A percentile compares a stretch with the other conserved stretches of the same genome.
Evolutionary conservation across 2,888 invertebrate genomes (phyloP).

Genomic region (Athalia circularis): DNA sequence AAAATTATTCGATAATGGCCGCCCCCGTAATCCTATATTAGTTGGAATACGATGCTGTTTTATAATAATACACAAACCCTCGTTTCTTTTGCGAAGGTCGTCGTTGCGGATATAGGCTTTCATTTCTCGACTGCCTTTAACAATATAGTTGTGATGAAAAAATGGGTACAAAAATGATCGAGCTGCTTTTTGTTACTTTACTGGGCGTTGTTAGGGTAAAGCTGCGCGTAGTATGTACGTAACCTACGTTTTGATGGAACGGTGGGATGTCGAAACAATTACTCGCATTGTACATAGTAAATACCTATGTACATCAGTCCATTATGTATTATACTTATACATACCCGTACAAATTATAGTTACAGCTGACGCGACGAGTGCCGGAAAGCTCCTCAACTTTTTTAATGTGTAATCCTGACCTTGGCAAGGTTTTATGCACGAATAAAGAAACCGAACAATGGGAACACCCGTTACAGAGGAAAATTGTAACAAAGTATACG

Average conservation of each 20-base stretch:
- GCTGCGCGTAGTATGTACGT: not conserved
- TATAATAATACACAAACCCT: not conserved
- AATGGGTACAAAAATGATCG: slow-evolving; percentile 5
- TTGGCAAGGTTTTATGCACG: too few species aligned
- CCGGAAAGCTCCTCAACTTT: slow-evolving; percentile 2
- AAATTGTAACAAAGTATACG: too few species aligned
- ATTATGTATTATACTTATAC: too few species aligned
- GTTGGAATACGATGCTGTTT: not conserved
- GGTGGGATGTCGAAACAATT: slow-evolving; percentile 2
- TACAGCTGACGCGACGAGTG: not conserved
- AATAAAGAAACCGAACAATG: too few species aligned
- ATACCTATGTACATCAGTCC: not conserved
- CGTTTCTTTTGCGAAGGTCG: slow-evolving; percentile 20
- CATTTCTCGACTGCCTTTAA: slow-evolving; percentile 37
- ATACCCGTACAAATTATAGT: not conserved
- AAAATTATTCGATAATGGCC: slow-evolving; percentile 43
- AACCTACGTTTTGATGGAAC: too few species aligned
- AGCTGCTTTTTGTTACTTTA: slow-evolving; percentile 25
- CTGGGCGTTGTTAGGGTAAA: not conserved
- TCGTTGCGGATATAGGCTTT: slow-evolving; percentile 13
- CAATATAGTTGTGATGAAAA: slow-evolving; percentile 1
- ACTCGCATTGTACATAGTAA: slow-evolving; percentile 10
- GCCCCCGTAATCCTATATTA: slow-evolving; percentile 18
- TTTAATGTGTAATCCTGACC: not conserved
- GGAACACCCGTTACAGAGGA: too few species aligned